Evolutionary conservation across 1,140 invertebrate genomes (phyloP).

Genomic region (Geopemphigus sp.): DNA sequence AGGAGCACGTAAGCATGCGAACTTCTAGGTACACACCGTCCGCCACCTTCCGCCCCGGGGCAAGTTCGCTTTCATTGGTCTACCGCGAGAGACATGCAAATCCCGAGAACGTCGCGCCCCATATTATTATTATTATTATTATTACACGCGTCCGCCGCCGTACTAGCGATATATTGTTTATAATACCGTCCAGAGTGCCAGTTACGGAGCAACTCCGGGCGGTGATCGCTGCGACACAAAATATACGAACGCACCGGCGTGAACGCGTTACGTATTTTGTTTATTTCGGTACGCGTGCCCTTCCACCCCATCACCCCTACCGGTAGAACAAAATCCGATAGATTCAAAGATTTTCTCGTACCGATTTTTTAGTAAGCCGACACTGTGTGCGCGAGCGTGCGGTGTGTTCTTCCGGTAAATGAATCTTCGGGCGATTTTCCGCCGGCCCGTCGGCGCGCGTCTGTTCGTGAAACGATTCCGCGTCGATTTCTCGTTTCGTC

Average conservation of each 20-base stretch:
- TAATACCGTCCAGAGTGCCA: slow-evolving; percentile 31
- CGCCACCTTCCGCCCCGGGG: background rate
- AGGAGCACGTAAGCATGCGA: slow-evolving; percentile 37
- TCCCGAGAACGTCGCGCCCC: slow-evolving; percentile 31
- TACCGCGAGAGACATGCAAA: slow-evolving; percentile 37
- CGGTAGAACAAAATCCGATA: too few species aligned
- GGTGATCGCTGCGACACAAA: background rate
- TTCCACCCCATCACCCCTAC: too few species aligned
- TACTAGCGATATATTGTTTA: background rate
- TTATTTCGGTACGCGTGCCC: too few species aligned
- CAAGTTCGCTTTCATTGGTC: slow-evolving; percentile 46
- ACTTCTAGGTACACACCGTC: background rate
- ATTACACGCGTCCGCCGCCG: too few species aligned
- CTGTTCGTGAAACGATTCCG: slow-evolving; percentile 17
- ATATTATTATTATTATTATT: too few species aligned
- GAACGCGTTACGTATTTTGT: too few species aligned
- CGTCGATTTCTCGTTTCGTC: background rate
- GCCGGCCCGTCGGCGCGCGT: background rate
- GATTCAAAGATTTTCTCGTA: too few species aligned
- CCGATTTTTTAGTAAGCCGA: too few species aligned
- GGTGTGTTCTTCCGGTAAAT: too few species aligned
- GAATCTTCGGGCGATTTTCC: background rate
- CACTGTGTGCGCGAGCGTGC: too few species aligned
- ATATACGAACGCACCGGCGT: too few species aligned
- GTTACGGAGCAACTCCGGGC: slow-evolving; percentile 36